Base-by-base conservation (phyloP, 2,113 vertebrate genomes). In the Echinops telfairi region DNA sequence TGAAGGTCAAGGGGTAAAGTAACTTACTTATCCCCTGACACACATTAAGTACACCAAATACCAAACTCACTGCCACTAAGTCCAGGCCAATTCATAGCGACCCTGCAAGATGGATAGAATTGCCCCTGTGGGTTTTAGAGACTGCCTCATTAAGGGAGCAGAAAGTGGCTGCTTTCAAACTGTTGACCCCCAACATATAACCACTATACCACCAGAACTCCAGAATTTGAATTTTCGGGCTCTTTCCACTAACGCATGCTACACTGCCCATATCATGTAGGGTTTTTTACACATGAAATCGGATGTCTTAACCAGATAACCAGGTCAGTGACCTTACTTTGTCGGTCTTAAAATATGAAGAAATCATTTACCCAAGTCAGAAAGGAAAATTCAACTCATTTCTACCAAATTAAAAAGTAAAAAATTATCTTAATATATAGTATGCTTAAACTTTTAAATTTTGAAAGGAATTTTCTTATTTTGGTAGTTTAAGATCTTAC, bases 341-440 rank as follows among this genome's bases (percentile, higher is more conserved):
- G n/a, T 84, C 66, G 89, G 91, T 53, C 38, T 94, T 89, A 94
- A 96, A 97, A 89, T 85, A 90, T 36, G 68, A 94, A 83, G 77
- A 89, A 38, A 87, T 81, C 57, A 92, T 92, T 90, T 78, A 77
- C 38, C 16, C 60, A 92, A 11, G 16, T 86, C 53, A 88, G 23
- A 95, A 95, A 88, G 36, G 40, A 94, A 85, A 93, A 94, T 86
- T 66, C 76, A 95, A 81, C 6, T 91, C 25, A 87, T 79, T 90
- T 89, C 31, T 89, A 25, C 19, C 88, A 81, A 9, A 93, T 79
- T 82, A 91, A 68, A 86, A 93, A 77, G 27, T 76, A 95, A 87
- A 91, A 95, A 84, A 92, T 76, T 57, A 81, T 43, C 71, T 86
- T 90, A 78, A 86, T 57, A 92, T 1, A n/a, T 40, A 70, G 53